Evolutionary conservation across 1,140 invertebrate species (phyloP).

Genomic region (Aphis craccivora): DNA sequence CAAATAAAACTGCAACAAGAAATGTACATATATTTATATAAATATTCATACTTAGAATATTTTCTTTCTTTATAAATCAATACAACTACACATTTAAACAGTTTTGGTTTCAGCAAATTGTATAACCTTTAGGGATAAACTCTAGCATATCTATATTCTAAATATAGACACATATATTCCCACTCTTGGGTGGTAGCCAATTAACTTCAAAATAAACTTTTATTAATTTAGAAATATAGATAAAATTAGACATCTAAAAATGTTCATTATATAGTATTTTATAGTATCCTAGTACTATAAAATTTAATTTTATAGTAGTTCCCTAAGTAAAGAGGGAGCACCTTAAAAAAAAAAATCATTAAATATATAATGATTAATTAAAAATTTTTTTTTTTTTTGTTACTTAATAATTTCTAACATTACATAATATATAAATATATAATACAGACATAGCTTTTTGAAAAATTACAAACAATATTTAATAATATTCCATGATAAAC

Average conservation of each 20-base stretch:
- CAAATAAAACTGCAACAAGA: constrained; percentile 14
- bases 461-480: no score
- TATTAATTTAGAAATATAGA: constrained; percentile 19
- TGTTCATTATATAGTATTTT: neutral
- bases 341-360: neutral
- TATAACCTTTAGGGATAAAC: constrained; percentile 20
- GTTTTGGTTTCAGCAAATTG: neutral
- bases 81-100: neutral
- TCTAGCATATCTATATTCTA: constrained; percentile 16
- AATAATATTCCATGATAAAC: neutral
- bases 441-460: neutral
- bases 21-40: constrained; percentile 25
- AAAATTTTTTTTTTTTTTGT: neutral
- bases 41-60: constrained; percentile 44
- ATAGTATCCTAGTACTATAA: no score
- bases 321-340: neutral
- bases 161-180: constrained; percentile 50
- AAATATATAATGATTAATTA: neutral
- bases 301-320: no score
- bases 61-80: neutral
- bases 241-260: constrained; percentile 15
- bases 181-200: constrained; percentile 50
- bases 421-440: neutral
- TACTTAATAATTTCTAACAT: neutral
- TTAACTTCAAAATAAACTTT: constrained; percentile 23